A percentile compares a stretch with the other conserved stretches of the same genome.
phyloP scores from a whole-genome alignment of 2,113 vertebrate genomes.

The Alligator sinensis region DNA sequence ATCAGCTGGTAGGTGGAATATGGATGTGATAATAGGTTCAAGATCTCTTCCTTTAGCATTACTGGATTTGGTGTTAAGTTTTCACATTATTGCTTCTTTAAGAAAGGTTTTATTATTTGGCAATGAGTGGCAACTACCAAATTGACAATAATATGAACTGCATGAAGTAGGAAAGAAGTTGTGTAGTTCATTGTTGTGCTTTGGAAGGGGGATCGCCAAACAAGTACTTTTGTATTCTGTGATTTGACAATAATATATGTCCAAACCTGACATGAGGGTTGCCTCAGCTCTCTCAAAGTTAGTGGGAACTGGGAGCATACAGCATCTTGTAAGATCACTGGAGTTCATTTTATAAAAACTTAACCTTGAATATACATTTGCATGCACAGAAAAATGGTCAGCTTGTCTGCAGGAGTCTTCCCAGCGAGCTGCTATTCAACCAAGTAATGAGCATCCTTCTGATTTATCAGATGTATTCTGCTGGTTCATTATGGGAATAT shows the following conservation, averaged over 20 bases:
- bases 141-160: not conserved
- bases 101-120: not conserved
- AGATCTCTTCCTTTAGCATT: not conserved
- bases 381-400: not conserved
- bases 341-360: not conserved
- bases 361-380: not conserved
- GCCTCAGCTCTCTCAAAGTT: not conserved
- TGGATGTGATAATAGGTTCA: not conserved
- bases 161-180: not conserved
- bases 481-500: conserved; percentile 31
- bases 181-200: not conserved
- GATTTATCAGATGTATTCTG: not conserved
- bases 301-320: rapidly evolving
- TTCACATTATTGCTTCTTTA: not conserved
- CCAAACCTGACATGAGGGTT: not conserved
- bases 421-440: not conserved
- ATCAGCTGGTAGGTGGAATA: not conserved
- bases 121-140: not conserved
- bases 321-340: not conserved
- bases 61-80: not conserved
- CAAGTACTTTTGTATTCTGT: not conserved
- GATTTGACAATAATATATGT: not conserved
- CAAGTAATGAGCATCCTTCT: not conserved
- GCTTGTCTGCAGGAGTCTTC: not conserved
- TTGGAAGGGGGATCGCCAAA: conserved; percentile 18